phyloP scores from a whole-genome alignment of 2,888 invertebrate species.

The Agrilus biguttatus region DNA sequence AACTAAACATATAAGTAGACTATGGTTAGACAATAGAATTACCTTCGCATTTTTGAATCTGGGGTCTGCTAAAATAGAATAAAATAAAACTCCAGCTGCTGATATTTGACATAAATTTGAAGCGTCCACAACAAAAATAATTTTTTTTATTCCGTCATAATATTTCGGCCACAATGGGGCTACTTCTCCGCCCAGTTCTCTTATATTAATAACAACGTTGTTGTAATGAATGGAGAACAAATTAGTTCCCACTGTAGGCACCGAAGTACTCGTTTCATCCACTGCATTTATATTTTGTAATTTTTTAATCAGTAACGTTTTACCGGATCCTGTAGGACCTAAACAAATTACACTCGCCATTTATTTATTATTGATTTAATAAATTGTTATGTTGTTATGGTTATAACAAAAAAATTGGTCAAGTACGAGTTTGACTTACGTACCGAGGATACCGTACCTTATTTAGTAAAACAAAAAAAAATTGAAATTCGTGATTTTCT shows the following conservation, averaged over 20 bases:
- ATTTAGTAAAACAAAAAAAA: too few species aligned
- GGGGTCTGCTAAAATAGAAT: constrained; percentile 63
- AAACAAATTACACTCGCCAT: constrained; percentile 35
- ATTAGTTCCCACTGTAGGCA: constrained; percentile 68
- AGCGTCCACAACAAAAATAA: constrained; percentile 70
- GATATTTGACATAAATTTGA: constrained; percentile 79
- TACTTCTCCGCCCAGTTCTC: constrained; percentile 72
- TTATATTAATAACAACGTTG: constrained; percentile 25
- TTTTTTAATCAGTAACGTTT: constrained; percentile 62
- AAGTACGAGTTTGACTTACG: too few species aligned
- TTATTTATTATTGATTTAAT: too few species aligned
- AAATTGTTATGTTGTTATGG: too few species aligned
- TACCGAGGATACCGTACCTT: too few species aligned
- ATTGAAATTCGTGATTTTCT: too few species aligned
- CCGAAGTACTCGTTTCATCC: constrained; percentile 63
- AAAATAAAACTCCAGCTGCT: constrained; percentile 66
- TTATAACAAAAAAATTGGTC: too few species aligned
- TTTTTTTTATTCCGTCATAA: constrained; percentile 47
- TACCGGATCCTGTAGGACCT: constrained; percentile 68
- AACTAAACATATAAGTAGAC: too few species aligned
- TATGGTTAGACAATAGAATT: too few species aligned
- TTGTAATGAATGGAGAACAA: constrained; percentile 46
- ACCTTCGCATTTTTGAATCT: constrained; percentile 50
- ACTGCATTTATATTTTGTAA: constrained; percentile 54
- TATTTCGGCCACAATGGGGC: constrained; percentile 71